Percentiles rank a stretch among this genome's conserved stretches.
Conservation (phyloP, 2,113 vertebrate genomes). For the Saccopteryx leptura region DNA sequence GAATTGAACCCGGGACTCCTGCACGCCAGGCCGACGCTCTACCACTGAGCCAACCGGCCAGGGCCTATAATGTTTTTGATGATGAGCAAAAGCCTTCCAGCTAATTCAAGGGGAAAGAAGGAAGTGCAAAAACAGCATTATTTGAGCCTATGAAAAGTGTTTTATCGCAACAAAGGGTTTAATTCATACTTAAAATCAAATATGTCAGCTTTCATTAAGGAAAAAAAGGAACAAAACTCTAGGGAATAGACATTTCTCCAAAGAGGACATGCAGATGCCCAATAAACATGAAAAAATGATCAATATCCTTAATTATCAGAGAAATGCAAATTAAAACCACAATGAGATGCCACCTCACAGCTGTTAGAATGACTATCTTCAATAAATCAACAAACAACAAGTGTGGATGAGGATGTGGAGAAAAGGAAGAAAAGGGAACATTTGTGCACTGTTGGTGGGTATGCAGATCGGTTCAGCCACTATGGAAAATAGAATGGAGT, state of each 20-base stretch:
- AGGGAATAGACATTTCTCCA: neutral
- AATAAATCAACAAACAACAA: neutral
- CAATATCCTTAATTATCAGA: neutral
- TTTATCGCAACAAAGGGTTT: neutral
- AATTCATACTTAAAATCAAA: conserved; percentile 18
- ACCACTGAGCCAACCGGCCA: too few relatives aligned
- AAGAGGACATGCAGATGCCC: neutral
- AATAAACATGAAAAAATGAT: neutral
- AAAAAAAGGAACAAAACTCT: neutral
- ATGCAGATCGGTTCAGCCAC: neutral
- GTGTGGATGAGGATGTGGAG: neutral
- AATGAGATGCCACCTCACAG: neutral
- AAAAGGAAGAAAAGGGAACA: neutral
- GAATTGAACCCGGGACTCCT: too few relatives aligned
- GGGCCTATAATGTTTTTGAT: neutral
- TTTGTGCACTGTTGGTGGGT: neutral
- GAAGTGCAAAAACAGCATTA: neutral
- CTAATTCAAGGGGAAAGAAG: neutral
- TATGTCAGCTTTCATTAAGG: neutral
- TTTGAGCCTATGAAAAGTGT: neutral
- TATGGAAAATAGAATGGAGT: neutral
- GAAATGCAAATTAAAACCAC: neutral
- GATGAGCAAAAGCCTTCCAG: neutral
- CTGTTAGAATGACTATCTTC: neutral
- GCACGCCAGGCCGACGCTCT: too few relatives aligned